Conservation (phyloP, 1,140 invertebrate species). For the Hycleus phaleratus region DNA sequence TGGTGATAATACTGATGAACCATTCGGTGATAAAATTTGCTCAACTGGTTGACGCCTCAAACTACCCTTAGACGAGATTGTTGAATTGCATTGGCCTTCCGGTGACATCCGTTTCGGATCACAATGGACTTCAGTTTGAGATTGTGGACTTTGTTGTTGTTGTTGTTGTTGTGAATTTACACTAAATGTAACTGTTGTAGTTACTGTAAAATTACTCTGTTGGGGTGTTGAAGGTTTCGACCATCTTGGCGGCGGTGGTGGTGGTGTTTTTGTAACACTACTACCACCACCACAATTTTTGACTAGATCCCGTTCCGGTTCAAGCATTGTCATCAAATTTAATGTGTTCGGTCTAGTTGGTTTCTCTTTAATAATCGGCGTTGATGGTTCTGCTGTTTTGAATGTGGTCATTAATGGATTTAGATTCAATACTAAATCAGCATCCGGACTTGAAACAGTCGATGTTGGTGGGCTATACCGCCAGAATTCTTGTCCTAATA, state of each 20-base stretch:
- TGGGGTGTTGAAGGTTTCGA: constrained; percentile 59
- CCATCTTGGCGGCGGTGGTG: constrained; percentile 56
- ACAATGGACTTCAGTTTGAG: constrained; percentile 27
- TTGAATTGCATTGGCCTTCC: constrained; percentile 46
- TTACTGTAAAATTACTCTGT: constrained; percentile 64
- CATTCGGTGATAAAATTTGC: constrained; percentile 47
- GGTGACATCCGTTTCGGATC: constrained; percentile 46
- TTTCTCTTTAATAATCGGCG: constrained; percentile 51
- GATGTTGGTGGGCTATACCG: constrained; percentile 53
- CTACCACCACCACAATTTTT: no score
- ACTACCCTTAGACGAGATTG: constrained; percentile 44
- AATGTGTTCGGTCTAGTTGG: constrained; percentile 75
- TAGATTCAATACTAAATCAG: constrained; percentile 68
- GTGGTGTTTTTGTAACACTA: constrained; percentile 43
- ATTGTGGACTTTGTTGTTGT: constrained; percentile 18
- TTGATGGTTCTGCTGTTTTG: constrained; percentile 46
- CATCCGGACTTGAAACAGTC: constrained; percentile 49
- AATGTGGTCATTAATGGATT: constrained; percentile 62
- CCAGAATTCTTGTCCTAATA: constrained; percentile 79
- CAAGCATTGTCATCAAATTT: constrained; percentile 52
- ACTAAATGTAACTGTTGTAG: constrained; percentile 74
- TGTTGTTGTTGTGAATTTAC: constrained; percentile 49
- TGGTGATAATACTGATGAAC: constrained; percentile 48
- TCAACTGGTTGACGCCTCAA: constrained; percentile 38
- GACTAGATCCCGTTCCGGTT: constrained; percentile 18